Conservation (phyloP, 2,888 invertebrate genomes). For the Cryptophagus acutangulus region DNA sequence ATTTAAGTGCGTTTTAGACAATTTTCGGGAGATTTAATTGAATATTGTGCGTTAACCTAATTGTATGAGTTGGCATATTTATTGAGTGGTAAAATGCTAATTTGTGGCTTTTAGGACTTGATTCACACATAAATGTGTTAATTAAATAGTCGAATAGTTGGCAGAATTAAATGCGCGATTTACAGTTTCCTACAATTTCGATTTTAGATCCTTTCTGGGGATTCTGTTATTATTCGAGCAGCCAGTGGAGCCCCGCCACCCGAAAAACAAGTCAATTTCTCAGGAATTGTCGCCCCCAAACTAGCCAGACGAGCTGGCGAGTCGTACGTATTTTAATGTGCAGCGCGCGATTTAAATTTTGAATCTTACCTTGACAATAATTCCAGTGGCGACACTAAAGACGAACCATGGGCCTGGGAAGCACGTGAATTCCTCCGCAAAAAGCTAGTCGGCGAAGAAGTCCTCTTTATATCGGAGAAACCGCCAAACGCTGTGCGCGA, state of each 20-base stretch:
- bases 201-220: slow-evolving; percentile 90
- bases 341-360: not conserved
- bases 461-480: slow-evolving; percentile 79
- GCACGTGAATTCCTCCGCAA: slow-evolving; percentile 91
- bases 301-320: slow-evolving; percentile 71
- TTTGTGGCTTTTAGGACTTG: too few relatives aligned
- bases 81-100: slow-evolving; percentile 10
- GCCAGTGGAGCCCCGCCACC: slow-evolving; percentile 85
- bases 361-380: not conserved
- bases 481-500: slow-evolving; percentile 78
- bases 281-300: slow-evolving; percentile 89
- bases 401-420: slow-evolving; percentile 97
- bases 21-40: not conserved
- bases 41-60: too few relatives aligned
- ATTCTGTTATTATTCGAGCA: slow-evolving; percentile 87
- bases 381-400: slow-evolving; percentile 64
- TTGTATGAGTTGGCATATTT: slow-evolving; percentile 39
- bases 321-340: slow-evolving; percentile 19
- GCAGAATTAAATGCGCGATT: too few relatives aligned
- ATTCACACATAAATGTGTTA: too few relatives aligned
- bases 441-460: slow-evolving; percentile 86
- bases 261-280: slow-evolving; percentile 86
- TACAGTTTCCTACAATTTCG: slow-evolving; percentile 12
- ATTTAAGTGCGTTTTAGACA: not conserved
- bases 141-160: too few relatives aligned